phyloP scores from a whole-genome alignment of 1,140 invertebrate species.

The Pomacea maculata region DNA sequence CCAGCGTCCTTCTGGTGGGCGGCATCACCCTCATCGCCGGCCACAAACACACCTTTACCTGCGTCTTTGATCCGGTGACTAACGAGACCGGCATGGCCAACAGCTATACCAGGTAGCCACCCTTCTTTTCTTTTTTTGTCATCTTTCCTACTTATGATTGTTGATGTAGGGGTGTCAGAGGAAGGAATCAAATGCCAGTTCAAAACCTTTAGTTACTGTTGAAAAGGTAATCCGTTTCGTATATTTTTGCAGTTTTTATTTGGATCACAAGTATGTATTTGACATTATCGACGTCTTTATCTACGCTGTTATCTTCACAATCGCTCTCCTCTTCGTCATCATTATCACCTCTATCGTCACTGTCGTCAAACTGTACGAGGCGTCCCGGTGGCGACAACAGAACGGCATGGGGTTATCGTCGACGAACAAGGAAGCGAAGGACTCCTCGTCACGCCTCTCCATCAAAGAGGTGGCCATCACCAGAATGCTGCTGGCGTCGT shows the following conservation, averaged over 20 bases:
- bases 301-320: background rate
- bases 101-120: no score
- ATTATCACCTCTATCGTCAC: conserved; percentile 9
- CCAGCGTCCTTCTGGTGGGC: background rate
- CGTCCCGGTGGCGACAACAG: background rate
- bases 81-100: no score
- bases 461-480: conserved; percentile 1
- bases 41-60: background rate
- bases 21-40: background rate
- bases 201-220: no score
- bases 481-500: conserved; percentile 9
- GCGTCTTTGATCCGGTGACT: background rate
- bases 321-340: conserved; percentile 5
- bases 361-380: conserved; percentile 2
- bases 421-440: background rate
- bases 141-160: no score
- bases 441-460: background rate
- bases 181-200: no score
- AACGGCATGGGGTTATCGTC: background rate
- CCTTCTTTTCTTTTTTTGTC: no score
- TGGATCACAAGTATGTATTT: background rate
- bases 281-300: conserved; percentile 12
- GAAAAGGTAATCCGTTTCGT: no score
- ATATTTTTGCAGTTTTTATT: conserved; percentile 1
- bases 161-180: no score